A percentile compares a stretch with the other conserved stretches of the same genome.
Evolutionary conservation across 2,797 vertebrate species (phyloP).

Genomic region (Discoglossus pictus): DNA sequence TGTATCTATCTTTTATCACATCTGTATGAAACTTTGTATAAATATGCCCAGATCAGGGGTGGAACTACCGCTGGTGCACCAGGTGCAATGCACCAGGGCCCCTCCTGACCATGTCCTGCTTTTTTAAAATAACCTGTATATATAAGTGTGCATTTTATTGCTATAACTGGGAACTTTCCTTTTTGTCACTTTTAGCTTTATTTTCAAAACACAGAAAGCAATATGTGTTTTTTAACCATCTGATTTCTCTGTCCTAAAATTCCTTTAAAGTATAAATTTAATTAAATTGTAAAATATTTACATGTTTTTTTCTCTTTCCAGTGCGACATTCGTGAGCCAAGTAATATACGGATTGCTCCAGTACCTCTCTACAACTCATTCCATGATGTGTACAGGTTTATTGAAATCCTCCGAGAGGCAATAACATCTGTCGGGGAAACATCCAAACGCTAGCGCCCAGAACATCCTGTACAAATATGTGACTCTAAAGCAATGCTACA

Average conservation of each 20-base stretch:
- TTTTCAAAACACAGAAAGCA: conserved; percentile 19
- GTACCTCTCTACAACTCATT: conserved; percentile 94
- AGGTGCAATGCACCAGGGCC: too few relatives aligned
- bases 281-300: neutral
- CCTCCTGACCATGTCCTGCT: too few relatives aligned
- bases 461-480: too few relatives aligned
- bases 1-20: too few relatives aligned
- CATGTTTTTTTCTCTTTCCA: conserved; percentile 60
- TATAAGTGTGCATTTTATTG: too few relatives aligned
- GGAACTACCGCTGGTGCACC: too few relatives aligned
- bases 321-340: conserved; percentile 89
- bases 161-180: conserved; percentile 21
- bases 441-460: neutral
- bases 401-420: conserved; percentile 69
- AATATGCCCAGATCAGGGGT: too few relatives aligned
- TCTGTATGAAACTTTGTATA: too few relatives aligned
- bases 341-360: conserved; percentile 82
- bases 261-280: conserved; percentile 11
- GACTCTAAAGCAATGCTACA: neutral
- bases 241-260: neutral
- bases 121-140: too few relatives aligned
- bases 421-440: conserved; percentile 53
- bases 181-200: neutral
- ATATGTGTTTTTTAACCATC: too few relatives aligned
- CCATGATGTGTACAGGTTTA: conserved; percentile 85